These are phyloP conservation scores for Chalcis sispes DNA, from an alignment of 2,888 invertebrate genomes.

Conservation along the genomic window DNA sequence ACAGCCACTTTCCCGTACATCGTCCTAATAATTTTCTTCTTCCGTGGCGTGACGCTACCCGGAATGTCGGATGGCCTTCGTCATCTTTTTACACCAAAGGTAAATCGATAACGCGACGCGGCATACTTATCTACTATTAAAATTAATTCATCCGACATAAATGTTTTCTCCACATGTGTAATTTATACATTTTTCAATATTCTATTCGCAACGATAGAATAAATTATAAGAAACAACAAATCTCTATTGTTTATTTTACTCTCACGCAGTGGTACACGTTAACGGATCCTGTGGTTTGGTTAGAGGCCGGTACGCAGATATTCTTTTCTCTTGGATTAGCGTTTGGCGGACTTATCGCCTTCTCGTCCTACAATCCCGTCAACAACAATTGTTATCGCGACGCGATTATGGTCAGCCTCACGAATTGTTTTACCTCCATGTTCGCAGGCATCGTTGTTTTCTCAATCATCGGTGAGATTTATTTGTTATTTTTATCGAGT, in stretches of 20 bases:
- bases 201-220: too few relatives aligned
- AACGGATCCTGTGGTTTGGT: slow-evolving; percentile 95
- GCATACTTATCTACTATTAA: too few relatives aligned
- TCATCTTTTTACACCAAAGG: slow-evolving; percentile 93
- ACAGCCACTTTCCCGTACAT: slow-evolving; percentile 98
- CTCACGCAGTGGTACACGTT: slow-evolving; percentile 93
- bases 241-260: slow-evolving; percentile 58
- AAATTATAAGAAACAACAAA: not conserved
- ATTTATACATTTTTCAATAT: too few relatives aligned
- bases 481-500: not conserved
- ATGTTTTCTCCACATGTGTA: too few relatives aligned
- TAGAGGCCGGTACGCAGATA: slow-evolving; percentile 98
- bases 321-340: slow-evolving; percentile 97
- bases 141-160: too few relatives aligned
- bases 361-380: slow-evolving; percentile 97
- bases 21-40: slow-evolving; percentile 96
- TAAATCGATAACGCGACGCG: too few relatives aligned
- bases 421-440: slow-evolving; percentile 96
- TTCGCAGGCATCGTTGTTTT: slow-evolving; percentile 98
- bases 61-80: slow-evolving; percentile 91
- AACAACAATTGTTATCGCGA: slow-evolving; percentile 97
- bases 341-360: slow-evolving; percentile 97
- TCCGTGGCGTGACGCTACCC: slow-evolving; percentile 92
- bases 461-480: slow-evolving; percentile 86
- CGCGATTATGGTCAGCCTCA: slow-evolving; percentile 93